Evolutionary conservation across 2,113 vertebrate genomes (phyloP), one percentile per base, ranked within the genome.

Genomic region (Gracilinanus agilis): DNA sequence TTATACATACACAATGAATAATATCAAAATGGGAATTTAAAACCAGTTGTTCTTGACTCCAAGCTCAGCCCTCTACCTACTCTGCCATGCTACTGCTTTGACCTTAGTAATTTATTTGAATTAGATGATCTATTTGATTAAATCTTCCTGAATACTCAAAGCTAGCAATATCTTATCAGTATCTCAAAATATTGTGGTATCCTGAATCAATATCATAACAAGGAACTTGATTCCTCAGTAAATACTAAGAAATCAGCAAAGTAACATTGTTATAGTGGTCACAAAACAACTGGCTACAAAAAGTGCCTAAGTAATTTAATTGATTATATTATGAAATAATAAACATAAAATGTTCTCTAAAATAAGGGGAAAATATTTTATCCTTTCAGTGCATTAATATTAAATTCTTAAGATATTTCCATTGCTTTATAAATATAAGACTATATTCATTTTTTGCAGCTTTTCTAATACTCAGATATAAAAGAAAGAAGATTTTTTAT

Each of bases 351-450:
- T 24, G 29, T 0, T n/a, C 53, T 90, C n/a, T 23, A 55, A 91
- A 91, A 94, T 49, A 10, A 95, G 55, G 34, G 0, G 90, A 61
- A 58, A 16, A 1, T 58, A 93, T 92, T 88, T 12, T 89, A 29
- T 58, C 16, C 34, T 61, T 88, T 55, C 2, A 88, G 55, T 55
- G 94, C 88, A 92, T 2, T 53, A 92, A 54, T 56, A 19, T 49
- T 11, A 11, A 21, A 61, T 7, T 6, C 12, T 54, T 10, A 0
- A 55, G 23, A 55, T 49, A 4, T 29, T 88, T 27, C 44, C 54
- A 93, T 90, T 49, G 16, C 40, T 93, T 91, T 96, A 88, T 94
- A 93, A 44, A 56, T 95, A 94, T 19, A 56, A 53, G 6, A 93
- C 44, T n/a, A 7, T 0, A 5, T 44, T 55, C 1, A 44, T 93